A percentile compares a stretch with the other conserved stretches of the same genome.
phyloP scores from a whole-genome alignment of 2,888 invertebrate genomes.

The Aromia moschata region DNA sequence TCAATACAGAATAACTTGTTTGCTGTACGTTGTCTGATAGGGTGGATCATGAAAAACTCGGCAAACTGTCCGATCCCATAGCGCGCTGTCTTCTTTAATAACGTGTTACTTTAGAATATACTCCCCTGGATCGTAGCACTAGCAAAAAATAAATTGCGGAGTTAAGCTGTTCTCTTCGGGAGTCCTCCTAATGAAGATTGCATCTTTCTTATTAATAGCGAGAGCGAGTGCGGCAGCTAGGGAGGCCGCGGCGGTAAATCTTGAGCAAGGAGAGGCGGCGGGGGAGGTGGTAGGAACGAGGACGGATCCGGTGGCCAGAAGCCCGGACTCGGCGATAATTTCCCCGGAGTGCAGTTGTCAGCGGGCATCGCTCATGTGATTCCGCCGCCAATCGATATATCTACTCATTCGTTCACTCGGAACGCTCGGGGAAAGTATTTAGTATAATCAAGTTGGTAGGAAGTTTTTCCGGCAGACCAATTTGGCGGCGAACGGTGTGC shows the following conservation, averaged over 20 bases:
- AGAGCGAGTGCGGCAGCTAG: slow-evolving; percentile 43
- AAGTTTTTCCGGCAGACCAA: slow-evolving; percentile 22
- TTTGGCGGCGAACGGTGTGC: background rate
- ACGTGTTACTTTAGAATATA: too few relatives aligned
- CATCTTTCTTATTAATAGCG: slow-evolving; percentile 49
- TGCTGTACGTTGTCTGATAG: too few relatives aligned
- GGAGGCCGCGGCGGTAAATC: slow-evolving; percentile 50
- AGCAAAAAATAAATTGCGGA: slow-evolving; percentile 8
- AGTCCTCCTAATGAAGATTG: slow-evolving; percentile 43
- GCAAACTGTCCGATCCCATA: too few relatives aligned
- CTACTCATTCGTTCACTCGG: slow-evolving; percentile 32
- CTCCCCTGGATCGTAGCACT: too few relatives aligned
- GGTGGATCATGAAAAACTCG: too few relatives aligned
- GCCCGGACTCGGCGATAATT: slow-evolving; percentile 52
- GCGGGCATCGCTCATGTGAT: slow-evolving; percentile 52
- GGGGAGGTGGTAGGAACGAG: background rate
- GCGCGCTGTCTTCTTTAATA: too few relatives aligned
- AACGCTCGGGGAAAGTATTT: slow-evolving; percentile 28
- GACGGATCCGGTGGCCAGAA: slow-evolving; percentile 39
- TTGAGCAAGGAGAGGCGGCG: slow-evolving; percentile 44
- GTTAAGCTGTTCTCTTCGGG: slow-evolving; percentile 9
- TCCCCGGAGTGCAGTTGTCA: slow-evolving; percentile 57
- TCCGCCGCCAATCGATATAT: slow-evolving; percentile 48
- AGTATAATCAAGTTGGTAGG: slow-evolving; percentile 28
- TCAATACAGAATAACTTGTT: too few relatives aligned